A percentile compares a stretch with the other conserved stretches of the same genome.
Evolutionary conservation across 1,140 invertebrate genomes (phyloP).

Genomic region (Nomia melanderi): DNA sequence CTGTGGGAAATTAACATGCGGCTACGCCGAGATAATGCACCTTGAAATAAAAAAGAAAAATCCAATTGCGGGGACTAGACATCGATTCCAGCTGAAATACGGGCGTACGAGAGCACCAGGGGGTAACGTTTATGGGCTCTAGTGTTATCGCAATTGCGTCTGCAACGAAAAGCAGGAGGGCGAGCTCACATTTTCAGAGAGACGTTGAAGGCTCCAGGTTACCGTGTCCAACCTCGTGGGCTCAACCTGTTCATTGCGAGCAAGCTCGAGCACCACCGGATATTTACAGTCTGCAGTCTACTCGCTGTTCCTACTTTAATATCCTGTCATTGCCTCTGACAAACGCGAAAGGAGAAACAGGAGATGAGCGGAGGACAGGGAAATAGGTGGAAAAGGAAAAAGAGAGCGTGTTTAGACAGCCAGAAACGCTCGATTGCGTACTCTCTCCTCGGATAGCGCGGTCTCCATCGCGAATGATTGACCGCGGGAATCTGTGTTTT

Average conservation of each 20-base stretch:
- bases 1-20: too few species aligned
- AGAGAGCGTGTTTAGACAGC: constrained; percentile 29
- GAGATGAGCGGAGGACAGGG: constrained; percentile 39
- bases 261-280: constrained; percentile 66
- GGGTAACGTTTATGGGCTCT: neutral
- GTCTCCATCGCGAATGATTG: neutral
- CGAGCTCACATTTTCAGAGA: constrained; percentile 18
- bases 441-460: neutral
- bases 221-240: constrained; percentile 33
- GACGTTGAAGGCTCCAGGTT: constrained; percentile 12
- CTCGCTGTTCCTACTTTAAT: constrained; percentile 73
- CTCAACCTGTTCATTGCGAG: constrained; percentile 63
- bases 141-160: constrained; percentile 14
- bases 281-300: constrained; percentile 74
- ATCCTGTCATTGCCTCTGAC: constrained; percentile 73
- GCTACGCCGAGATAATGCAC: too few species aligned
- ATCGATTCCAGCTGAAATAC: too few species aligned
- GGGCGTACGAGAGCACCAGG: neutral
- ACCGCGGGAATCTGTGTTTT: neutral
- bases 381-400: constrained; percentile 46
- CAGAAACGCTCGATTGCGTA: constrained; percentile 5
- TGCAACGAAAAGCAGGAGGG: neutral
- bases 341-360: constrained; percentile 65
- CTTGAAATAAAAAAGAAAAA: too few species aligned
- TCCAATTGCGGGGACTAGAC: too few species aligned